Evolutionary conservation across 2,113 vertebrate genomes (phyloP), one percentile per base, ranked within the genome.

Genomic region (Poecilia latipinna): DNA sequence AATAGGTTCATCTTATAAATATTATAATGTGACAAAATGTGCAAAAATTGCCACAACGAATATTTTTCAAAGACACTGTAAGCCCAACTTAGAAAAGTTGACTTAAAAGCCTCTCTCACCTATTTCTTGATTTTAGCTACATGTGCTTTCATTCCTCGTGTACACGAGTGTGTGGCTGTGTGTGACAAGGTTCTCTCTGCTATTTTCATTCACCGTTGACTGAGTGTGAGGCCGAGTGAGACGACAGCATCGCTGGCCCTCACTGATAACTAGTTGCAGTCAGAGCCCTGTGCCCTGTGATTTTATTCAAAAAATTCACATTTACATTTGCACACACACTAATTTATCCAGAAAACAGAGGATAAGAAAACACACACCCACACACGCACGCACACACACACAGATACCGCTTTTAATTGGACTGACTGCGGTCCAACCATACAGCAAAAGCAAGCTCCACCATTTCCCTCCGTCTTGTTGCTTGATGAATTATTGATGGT

Each of bases 211-310:
- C 91, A 93, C 86, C 42, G 84, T 83, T 91, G 90, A 93, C 83
- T 91, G 91, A 90, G 85, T 91, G 91, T 92, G 92, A 90, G 90
- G 87, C 85, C 80, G 88, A 90, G 91, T 92, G 93, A 94, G 89
- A 93, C 92, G 84, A 68, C 72, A 79, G 79, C 77, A 61, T 82
- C 76, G 91, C 93, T 94, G 93, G 89, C 78, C 89, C 72, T 87
- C 84, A 68, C 93, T 93, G 93, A 95, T 95, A 95, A 94, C 87
- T 86, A 85, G 79, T 80, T 72, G 65, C 70, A 75, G 69, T 26
- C 72, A 72, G 70, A 83, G 80, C 78, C 61, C 74, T 65, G 66
- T 65, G 76, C 79, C 70, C 74, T 71, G 33, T 66, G 69, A 74
- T 61, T 74, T 74, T 54, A 80, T 82, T 84, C 73, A 83, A 82